Evolutionary conservation across 2,113 vertebrate genomes (phyloP).

Genomic region (Todiramphus chloris): DNA sequence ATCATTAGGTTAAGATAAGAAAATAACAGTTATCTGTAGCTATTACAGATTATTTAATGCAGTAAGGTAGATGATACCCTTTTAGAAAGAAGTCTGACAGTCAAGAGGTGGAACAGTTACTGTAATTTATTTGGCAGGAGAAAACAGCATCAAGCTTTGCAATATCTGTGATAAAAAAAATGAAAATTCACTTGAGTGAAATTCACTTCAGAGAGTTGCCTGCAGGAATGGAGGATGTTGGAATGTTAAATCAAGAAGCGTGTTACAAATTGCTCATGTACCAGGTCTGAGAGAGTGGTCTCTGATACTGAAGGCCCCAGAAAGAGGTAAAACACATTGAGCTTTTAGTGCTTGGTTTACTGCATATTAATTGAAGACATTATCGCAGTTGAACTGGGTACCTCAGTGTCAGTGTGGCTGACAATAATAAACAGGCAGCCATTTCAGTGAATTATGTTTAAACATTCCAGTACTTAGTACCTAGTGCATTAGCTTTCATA

Average conservation of each 20-base stretch:
- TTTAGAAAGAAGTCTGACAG: conserved; percentile 60
- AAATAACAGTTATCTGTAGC: conserved; percentile 62
- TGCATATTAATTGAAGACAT: conserved; percentile 7
- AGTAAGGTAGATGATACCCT: conserved; percentile 61
- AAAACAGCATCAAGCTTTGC: conserved; percentile 5
- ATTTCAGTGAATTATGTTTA: not conserved
- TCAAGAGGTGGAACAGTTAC: conserved; percentile 43
- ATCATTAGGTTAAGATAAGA: conserved; percentile 67
- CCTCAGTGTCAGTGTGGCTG: not conserved
- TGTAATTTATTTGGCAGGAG: conserved; percentile 48
- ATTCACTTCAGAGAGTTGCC: conserved; percentile 40
- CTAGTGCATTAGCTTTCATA: not conserved
- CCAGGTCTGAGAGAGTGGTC: not conserved
- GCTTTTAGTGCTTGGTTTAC: not conserved
- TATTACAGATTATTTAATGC: conserved; percentile 62
- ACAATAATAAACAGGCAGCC: not conserved
- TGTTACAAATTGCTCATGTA: not conserved
- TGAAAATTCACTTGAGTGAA: conserved; percentile 32
- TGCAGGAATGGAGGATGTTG: conserved; percentile 1
- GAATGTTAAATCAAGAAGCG: conserved; percentile 8
- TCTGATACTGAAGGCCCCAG: not conserved
- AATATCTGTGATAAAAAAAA: conserved; percentile 46
- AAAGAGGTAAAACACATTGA: not conserved
- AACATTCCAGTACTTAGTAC: not conserved
- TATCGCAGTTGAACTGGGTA: conserved; percentile 9